phyloP scores from a whole-genome alignment of 2,113 vertebrate genomes.

The Sula dactylatra region DNA sequence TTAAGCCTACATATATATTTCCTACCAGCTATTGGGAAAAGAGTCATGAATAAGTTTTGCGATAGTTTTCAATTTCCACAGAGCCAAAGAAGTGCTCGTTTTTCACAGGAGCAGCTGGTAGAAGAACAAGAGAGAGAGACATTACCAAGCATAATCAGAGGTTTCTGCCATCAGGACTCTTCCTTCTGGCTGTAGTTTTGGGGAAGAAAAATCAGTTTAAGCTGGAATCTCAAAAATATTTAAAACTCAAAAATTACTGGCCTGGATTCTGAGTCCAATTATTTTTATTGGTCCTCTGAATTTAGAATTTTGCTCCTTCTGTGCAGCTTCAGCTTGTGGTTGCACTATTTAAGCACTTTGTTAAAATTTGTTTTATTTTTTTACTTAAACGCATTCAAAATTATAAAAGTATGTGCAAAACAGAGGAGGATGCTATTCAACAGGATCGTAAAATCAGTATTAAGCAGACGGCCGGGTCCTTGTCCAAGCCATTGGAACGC shows the following conservation, averaged over 20 bases:
- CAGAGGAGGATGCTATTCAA: constrained; percentile 12
- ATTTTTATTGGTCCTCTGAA: constrained; percentile 20
- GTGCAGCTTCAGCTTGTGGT: neutral
- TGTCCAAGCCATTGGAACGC: constrained; percentile 44
- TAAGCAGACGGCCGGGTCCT: neutral
- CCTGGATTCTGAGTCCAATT: neutral
- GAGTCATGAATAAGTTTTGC: neutral
- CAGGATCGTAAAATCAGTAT: constrained; percentile 20
- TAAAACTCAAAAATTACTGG: neutral
- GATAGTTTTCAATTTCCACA: neutral
- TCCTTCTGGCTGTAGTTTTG: neutral
- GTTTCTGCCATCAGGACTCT: neutral
- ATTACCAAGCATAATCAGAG: neutral
- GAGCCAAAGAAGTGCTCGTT: neutral
- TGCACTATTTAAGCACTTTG: neutral
- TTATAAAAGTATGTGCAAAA: constrained; percentile 24
- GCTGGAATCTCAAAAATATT: neutral
- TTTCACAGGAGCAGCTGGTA: neutral
- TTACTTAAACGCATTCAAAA: neutral
- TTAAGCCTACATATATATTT: neutral
- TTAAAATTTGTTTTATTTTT: neutral
- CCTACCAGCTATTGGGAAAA: neutral
- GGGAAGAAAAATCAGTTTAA: neutral
- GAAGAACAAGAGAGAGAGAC: neutral
- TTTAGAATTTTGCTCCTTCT: neutral